phyloP scores from a whole-genome alignment of 2,113 vertebrate species.

The Centropus bengalensis region DNA sequence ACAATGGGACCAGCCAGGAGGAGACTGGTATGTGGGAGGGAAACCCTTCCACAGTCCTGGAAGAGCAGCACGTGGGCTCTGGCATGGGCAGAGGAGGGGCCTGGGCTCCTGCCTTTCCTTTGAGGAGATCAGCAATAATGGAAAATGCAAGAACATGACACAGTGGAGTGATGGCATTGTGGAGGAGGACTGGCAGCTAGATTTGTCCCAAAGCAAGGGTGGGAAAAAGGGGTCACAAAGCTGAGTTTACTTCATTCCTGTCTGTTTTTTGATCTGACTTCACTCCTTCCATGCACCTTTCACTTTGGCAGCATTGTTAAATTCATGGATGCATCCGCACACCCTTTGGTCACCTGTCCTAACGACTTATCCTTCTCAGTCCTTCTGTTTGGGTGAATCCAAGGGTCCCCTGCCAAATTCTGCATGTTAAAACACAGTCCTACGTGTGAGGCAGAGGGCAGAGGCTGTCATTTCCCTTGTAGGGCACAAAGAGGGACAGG shows the following conservation, averaged over 20 bases:
- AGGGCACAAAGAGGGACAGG: background rate
- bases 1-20: background rate
- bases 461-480: background rate
- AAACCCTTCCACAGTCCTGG: background rate
- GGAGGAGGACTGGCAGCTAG: background rate
- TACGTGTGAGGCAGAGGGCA: background rate
- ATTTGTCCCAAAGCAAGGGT: background rate
- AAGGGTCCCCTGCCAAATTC: background rate
- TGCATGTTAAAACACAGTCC: background rate
- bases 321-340: background rate
- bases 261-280: background rate
- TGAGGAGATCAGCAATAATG: background rate
- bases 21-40: background rate
- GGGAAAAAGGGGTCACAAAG: background rate
- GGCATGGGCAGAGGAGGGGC: background rate
- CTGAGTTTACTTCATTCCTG: background rate
- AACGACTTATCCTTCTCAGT: background rate
- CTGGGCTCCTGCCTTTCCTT: background rate
- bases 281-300: background rate
- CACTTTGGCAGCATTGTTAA: background rate
- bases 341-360: background rate
- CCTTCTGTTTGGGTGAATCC: background rate
- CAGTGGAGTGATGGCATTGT: background rate
- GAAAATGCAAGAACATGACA: background rate
- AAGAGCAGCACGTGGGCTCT: background rate